Evolutionary conservation across 1,140 invertebrate genomes (phyloP).

Genomic region (Phenacoccus solenopsis): DNA sequence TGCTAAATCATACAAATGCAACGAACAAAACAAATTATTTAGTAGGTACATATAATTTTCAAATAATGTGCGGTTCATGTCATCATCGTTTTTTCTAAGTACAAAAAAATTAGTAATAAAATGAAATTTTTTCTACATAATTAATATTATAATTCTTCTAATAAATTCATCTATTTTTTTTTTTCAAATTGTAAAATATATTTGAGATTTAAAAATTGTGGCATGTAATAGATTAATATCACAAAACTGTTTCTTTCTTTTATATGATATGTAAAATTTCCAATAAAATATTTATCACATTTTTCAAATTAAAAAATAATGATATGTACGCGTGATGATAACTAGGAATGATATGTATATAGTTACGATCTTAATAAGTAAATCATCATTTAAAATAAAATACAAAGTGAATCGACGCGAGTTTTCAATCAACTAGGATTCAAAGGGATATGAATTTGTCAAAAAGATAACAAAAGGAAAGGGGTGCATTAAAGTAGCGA

Average conservation of each 20-base stretch:
- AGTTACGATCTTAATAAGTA: not conserved
- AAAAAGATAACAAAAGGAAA: not conserved
- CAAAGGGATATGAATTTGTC: not conserved
- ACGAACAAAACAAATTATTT: no score
- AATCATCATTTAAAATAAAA: not conserved
- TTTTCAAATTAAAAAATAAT: not conserved
- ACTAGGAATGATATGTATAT: conserved; percentile 1
- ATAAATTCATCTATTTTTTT: no score
- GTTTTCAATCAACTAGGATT: not conserved
- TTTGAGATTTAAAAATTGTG: conserved; percentile 5
- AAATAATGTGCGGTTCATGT: no score
- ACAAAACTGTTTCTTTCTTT: conserved; percentile 10
- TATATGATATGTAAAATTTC: not conserved
- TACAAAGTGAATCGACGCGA: not conserved
- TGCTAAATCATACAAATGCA: no score
- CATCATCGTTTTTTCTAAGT: no score
- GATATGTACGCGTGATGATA: not conserved
- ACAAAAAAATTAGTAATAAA: no score
- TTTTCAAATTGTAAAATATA: not conserved
- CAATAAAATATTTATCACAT: conserved; percentile 13
- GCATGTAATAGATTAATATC: conserved; percentile 11
- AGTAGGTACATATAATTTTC: no score
- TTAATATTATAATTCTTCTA: no score
- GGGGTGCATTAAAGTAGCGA: not conserved
- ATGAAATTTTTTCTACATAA: no score